These are phyloP conservation scores for Imbricaverruca yamaguchii DNA, from an alignment of 2,888 invertebrate genomes.

Conservation along the genomic window DNA sequence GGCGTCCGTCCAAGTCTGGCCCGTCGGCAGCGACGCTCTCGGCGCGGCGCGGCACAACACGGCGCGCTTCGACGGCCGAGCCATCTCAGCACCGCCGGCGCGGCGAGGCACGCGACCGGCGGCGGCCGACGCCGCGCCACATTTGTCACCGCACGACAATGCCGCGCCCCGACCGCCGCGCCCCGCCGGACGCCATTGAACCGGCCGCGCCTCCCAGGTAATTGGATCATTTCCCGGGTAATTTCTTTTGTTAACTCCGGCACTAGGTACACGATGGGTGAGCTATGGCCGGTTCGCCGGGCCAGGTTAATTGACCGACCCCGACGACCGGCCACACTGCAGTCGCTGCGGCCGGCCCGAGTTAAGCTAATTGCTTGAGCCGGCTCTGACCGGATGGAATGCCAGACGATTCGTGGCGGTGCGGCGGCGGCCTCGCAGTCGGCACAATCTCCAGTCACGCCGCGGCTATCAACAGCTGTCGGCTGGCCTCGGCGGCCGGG, in stretches of 20 bases:
- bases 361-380: background rate
- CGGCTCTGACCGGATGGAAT: background rate
- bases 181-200: background rate
- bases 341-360: background rate
- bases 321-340: background rate
- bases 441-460: background rate
- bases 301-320: background rate
- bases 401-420: background rate
- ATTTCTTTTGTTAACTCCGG: conserved; percentile 12
- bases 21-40: background rate
- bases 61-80: background rate
- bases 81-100: background rate
- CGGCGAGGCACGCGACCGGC: background rate
- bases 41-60: background rate
- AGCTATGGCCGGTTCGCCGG: background rate
- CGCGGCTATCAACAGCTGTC: background rate
- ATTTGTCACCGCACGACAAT: background rate
- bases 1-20: background rate
- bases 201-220: background rate
- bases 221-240: conserved; percentile 3
- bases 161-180: background rate
- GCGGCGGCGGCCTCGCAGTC: background rate
- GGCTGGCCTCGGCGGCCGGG: background rate
- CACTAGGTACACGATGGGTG: background rate
- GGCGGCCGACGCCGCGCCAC: background rate